Conservation (phyloP, 2,888 invertebrate species). For the Cerastoderma edule region DNA sequence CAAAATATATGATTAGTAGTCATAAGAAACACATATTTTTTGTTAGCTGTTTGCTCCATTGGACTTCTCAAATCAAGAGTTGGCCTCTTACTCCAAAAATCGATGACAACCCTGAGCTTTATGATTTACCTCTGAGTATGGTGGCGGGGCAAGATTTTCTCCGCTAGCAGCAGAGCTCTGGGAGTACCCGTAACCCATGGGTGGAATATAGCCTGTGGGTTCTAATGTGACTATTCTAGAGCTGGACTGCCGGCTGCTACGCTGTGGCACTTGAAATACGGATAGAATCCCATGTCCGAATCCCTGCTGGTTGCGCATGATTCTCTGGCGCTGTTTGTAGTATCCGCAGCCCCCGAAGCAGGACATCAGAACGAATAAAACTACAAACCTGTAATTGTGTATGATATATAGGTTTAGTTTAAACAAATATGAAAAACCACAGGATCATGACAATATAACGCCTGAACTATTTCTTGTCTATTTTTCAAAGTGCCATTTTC, state of each 20-base stretch:
- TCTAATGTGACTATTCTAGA: slow-evolving; percentile 39
- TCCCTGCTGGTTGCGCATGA: slow-evolving; percentile 49
- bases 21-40: too few relatives aligned
- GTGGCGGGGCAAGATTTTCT: slow-evolving; percentile 63
- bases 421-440: too few relatives aligned
- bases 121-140: slow-evolving; percentile 70
- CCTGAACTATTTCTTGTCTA: too few relatives aligned
- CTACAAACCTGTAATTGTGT: slow-evolving; percentile 71
- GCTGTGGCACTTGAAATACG: slow-evolving; percentile 41
- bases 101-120: too few relatives aligned
- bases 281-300: slow-evolving; percentile 40
- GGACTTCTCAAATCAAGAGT: too few relatives aligned
- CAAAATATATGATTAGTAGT: too few relatives aligned
- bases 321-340: slow-evolving; percentile 76
- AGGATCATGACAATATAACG: too few relatives aligned
- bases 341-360: slow-evolving; percentile 82
- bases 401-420: background rate
- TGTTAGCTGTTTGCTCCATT: too few relatives aligned
- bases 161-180: slow-evolving; percentile 31
- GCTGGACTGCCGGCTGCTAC: slow-evolving; percentile 1
- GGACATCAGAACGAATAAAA: slow-evolving; percentile 78
- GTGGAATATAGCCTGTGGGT: slow-evolving; percentile 28
- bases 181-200: slow-evolving; percentile 25
- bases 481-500: too few relatives aligned
- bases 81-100: too few relatives aligned